Conservation (phyloP, 2,888 invertebrate genomes). For the Morpho deidamia region DNA sequence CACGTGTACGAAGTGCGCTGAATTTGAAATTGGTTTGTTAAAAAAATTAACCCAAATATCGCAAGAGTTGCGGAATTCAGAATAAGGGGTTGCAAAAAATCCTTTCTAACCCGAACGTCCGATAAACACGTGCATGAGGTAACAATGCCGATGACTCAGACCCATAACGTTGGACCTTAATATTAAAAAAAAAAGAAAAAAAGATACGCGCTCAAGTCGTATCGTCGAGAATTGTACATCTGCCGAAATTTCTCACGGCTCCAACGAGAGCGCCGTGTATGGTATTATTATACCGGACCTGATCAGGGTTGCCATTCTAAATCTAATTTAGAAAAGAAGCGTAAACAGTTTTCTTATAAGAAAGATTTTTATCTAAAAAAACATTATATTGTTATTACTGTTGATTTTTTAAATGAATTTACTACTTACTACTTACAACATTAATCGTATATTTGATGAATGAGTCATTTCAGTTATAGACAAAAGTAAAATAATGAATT, state of each 20-base stretch:
- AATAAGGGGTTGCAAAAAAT: constrained; percentile 75
- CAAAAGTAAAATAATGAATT: too few relatives aligned
- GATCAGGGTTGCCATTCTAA: constrained; percentile 2
- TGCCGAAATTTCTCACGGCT: constrained; percentile 79
- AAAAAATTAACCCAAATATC: constrained; percentile 70
- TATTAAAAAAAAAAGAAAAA: constrained; percentile 63
- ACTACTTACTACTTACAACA: too few relatives aligned
- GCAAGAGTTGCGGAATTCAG: constrained; percentile 76
- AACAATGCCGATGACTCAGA: constrained; percentile 73
- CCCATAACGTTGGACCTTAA: constrained; percentile 49
- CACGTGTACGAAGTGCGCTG: constrained; percentile 38
- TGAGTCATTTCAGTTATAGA: too few relatives aligned
- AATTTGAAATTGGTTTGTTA: constrained; percentile 42
- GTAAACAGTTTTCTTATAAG: not conserved
- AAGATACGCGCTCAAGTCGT: constrained; percentile 70
- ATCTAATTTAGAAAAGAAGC: too few relatives aligned
- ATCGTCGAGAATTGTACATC: constrained; percentile 77
- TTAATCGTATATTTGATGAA: too few relatives aligned
- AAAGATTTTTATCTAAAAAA: not conserved
- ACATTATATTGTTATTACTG: too few relatives aligned
- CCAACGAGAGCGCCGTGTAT: constrained; percentile 47
- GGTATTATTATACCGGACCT: constrained; percentile 68
- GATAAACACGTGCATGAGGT: constrained; percentile 68
- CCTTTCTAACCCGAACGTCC: constrained; percentile 73
- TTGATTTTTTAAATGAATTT: too few relatives aligned